phyloP scores from a whole-genome alignment of 2,888 invertebrate genomes.

The Plagodis pulveraria region DNA sequence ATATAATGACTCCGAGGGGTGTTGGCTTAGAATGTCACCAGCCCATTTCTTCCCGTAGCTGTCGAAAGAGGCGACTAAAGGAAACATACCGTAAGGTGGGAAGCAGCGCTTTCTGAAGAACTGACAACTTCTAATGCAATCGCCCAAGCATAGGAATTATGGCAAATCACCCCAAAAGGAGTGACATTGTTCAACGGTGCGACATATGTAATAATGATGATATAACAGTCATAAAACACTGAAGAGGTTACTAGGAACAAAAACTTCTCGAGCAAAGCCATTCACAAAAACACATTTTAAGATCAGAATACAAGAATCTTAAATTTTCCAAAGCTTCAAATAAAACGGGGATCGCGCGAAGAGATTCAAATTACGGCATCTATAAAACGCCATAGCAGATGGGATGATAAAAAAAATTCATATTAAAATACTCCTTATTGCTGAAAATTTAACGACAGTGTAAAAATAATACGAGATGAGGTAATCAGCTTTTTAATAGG shows the following conservation, averaged over 20 bases:
- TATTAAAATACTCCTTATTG: slow-evolving; percentile 24
- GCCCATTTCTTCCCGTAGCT: too few relatives aligned
- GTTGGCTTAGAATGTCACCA: too few relatives aligned
- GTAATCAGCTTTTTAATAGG: slow-evolving; percentile 21
- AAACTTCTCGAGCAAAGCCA: slow-evolving; percentile 1
- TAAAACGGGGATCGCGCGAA: slow-evolving; percentile 25
- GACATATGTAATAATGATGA: too few relatives aligned
- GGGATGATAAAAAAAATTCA: slow-evolving; percentile 27
- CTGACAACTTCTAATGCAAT: too few relatives aligned
- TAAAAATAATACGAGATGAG: slow-evolving; percentile 18
- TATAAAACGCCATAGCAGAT: slow-evolving; percentile 30
- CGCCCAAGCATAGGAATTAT: too few relatives aligned
- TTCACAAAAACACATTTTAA: background rate
- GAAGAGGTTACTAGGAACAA: background rate
- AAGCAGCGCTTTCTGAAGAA: too few relatives aligned
- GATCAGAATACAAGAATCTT: slow-evolving; percentile 12
- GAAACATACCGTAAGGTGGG: too few relatives aligned
- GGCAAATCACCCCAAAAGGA: too few relatives aligned
- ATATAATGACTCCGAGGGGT: too few relatives aligned
- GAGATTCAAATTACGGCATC: slow-evolving; percentile 20
- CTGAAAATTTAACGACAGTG: slow-evolving; percentile 22
- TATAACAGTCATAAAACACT: too few relatives aligned
- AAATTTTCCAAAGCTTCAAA: slow-evolving; percentile 13
- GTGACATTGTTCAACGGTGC: too few relatives aligned
- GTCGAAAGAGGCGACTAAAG: too few relatives aligned